Percentiles rank a stretch among this genome's conserved stretches.
Conservation (phyloP, 2,797 vertebrate genomes). For the Crenuchus spilurus region DNA sequence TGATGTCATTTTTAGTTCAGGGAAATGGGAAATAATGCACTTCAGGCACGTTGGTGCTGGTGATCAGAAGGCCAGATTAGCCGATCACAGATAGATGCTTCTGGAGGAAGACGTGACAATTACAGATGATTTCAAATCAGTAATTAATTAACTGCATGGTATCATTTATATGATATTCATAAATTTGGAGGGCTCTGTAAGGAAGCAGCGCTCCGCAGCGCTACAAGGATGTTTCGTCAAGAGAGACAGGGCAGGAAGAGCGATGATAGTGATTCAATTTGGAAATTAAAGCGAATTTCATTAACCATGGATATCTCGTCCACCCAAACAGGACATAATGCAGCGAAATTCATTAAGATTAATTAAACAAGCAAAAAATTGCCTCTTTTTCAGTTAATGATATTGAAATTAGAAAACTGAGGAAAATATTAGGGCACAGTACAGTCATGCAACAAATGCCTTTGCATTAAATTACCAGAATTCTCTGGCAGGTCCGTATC, state of each 20-base stretch:
- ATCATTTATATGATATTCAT: conserved; percentile 25
- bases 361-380: conserved; percentile 55
- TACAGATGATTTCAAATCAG: no score
- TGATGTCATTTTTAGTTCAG: no score
- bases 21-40: no score
- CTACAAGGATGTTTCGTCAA: not conserved
- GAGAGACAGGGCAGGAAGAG: not conserved
- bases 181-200: conserved; percentile 1
- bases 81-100: no score
- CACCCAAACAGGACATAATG: conserved; percentile 54
- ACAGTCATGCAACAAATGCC: conserved; percentile 43
- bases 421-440: conserved; percentile 44
- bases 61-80: no score
- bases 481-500: conserved; percentile 43
- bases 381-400: conserved; percentile 54
- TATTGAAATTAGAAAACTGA: conserved; percentile 55
- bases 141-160: conserved; percentile 29
- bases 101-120: no score
- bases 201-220: conserved; percentile 28
- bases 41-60: no score
- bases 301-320: conserved; percentile 53
- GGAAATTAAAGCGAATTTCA: conserved; percentile 49
- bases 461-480: no score
- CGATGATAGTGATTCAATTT: conserved; percentile 27
- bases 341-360: conserved; percentile 55